A percentile compares a stretch with the other conserved stretches of the same genome.
These are phyloP conservation scores for Notechis scutatus DNA, from an alignment of 2,113 vertebrate species.

Conservation along the genomic window DNA sequence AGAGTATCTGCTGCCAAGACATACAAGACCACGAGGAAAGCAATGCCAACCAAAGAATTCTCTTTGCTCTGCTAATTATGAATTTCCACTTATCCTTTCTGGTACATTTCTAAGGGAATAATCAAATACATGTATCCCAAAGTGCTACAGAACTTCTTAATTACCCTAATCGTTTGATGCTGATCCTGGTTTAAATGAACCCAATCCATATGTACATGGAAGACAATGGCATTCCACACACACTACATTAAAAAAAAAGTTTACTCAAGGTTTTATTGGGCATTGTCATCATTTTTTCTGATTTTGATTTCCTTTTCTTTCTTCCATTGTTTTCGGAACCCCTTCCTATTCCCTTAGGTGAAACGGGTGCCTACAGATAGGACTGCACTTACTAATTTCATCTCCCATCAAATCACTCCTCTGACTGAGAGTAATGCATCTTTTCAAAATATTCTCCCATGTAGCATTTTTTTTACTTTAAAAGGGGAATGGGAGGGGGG, in stretches of 20 bases:
- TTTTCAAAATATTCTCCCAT: conserved; percentile 5
- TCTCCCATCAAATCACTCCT: background rate
- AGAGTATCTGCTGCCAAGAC: background rate
- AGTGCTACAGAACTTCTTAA: background rate
- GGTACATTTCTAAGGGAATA: background rate
- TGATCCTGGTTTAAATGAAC: background rate
- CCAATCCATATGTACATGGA: background rate
- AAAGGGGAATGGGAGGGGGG: background rate
- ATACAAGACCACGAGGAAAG: background rate
- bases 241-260: background rate
- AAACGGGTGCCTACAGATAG: background rate
- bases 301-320: background rate
- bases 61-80: background rate
- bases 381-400: background rate
- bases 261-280: background rate
- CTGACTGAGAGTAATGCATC: background rate
- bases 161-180: background rate
- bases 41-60: background rate
- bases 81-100: background rate
- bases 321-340: background rate
- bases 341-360: background rate
- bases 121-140: background rate
- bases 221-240: background rate
- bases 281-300: background rate
- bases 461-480: conserved; percentile 4